phyloP scores from a whole-genome alignment of 2,113 vertebrate genomes.

The Heterochromis multidens region DNA sequence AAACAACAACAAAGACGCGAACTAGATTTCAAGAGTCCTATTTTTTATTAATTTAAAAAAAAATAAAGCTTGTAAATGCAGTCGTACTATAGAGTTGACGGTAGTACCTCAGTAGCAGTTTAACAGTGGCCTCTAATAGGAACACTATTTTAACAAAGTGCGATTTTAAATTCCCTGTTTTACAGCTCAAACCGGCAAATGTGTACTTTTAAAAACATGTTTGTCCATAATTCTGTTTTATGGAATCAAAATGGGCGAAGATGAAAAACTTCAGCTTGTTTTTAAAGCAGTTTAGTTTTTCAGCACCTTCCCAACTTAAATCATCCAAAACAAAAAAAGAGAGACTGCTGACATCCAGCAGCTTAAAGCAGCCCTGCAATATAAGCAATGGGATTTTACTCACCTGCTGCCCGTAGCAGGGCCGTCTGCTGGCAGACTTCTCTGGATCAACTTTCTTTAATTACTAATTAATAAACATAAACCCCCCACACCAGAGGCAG shows the following conservation, averaged over 20 bases:
- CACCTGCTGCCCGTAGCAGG: not conserved
- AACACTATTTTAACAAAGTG: not conserved
- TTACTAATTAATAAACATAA: not conserved
- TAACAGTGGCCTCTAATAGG: not conserved
- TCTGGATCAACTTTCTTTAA: not conserved
- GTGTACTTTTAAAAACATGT: not conserved
- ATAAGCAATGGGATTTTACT: not conserved
- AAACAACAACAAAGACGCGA: no score
- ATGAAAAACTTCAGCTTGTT: no score
- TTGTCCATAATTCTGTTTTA: not conserved
- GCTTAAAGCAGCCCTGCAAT: not conserved
- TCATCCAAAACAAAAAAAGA: not conserved
- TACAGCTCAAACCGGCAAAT: not conserved
- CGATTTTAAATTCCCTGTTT: not conserved
- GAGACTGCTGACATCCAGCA: not conserved
- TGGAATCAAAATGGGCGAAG: not conserved
- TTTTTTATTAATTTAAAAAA: no score
- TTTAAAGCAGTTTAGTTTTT: no score
- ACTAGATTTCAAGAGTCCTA: no score
- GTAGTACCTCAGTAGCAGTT: no score
- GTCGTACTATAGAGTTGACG: no score
- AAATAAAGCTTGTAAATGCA: no score
- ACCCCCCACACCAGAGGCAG: not conserved
- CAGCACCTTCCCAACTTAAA: not conserved
- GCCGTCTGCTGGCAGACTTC: no score